A percentile compares a stretch with the other conserved stretches of the same genome.
phyloP scores from a whole-genome alignment of 2,888 invertebrate species.

The Phyllotreta striolata region DNA sequence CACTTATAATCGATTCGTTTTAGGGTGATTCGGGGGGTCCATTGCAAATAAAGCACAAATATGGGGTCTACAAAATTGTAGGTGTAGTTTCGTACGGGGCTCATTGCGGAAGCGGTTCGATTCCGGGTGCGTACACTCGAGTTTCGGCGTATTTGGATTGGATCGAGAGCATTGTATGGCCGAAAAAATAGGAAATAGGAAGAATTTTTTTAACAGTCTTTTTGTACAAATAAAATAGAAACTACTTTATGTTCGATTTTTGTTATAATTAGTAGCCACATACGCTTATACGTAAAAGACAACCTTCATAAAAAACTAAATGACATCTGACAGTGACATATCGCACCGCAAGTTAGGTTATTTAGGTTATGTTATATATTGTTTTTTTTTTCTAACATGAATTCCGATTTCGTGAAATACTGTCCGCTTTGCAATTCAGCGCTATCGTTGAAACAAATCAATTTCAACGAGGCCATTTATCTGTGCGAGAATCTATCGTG shows the following conservation, averaged over 20 bases:
- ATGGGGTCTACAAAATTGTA: slow-evolving; percentile 45
- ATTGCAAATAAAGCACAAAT: slow-evolving; percentile 44
- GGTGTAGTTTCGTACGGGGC: slow-evolving; percentile 49
- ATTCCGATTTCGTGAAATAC: too few species aligned
- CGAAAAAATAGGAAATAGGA: slow-evolving; percentile 11
- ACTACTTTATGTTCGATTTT: neutral
- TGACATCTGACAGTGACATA: too few species aligned
- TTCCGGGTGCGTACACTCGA: slow-evolving; percentile 49
- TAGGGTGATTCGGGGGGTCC: slow-evolving; percentile 53
- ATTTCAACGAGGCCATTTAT: slow-evolving; percentile 43
- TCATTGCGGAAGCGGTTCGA: slow-evolving; percentile 43
- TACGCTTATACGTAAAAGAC: too few species aligned
- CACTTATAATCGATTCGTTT: slow-evolving; percentile 4
- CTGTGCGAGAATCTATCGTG: slow-evolving; percentile 45
- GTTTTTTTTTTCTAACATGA: slow-evolving; percentile 3
- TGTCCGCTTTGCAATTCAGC: slow-evolving; percentile 45
- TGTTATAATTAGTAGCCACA: too few species aligned
- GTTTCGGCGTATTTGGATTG: slow-evolving; percentile 50
- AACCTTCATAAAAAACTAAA: too few species aligned
- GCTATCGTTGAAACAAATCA: slow-evolving; percentile 45
- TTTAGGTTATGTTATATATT: too few species aligned
- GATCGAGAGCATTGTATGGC: slow-evolving; percentile 45
- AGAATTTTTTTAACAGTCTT: neutral
- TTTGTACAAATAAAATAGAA: neutral
- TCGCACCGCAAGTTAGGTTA: too few species aligned